Conservation (phyloP, 2,113 vertebrate genomes). For the Siphamia tubifer region DNA sequence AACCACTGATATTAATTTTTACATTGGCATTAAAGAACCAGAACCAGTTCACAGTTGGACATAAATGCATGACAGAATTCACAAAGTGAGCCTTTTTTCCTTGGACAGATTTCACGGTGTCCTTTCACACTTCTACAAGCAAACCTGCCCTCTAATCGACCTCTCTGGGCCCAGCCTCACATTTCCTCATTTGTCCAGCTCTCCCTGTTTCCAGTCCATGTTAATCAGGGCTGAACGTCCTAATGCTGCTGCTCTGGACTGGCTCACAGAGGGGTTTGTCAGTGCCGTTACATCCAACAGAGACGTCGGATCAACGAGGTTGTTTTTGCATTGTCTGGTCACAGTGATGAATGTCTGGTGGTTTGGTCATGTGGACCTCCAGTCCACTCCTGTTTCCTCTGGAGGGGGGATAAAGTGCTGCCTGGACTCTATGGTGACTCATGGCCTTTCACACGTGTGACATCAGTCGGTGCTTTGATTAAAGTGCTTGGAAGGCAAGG, state of each 20-base stretch:
- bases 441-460: not conserved
- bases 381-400: not conserved
- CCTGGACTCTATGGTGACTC: not conserved
- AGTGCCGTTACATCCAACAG: no score
- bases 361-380: not conserved
- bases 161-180: no score
- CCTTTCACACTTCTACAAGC: no score
- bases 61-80: not conserved
- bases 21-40: no score
- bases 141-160: no score
- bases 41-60: no score
- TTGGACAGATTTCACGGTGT: not conserved
- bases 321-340: not conserved
- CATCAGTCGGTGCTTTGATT: not conserved
- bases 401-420: not conserved
- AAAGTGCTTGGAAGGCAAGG: conserved; percentile 8
- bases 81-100: not conserved
- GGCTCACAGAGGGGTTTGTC: no score
- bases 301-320: not conserved
- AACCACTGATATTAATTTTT: no score
- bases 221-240: no score
- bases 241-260: no score
- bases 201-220: no score
- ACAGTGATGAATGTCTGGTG: not conserved
- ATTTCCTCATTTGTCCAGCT: no score